Base-by-base conservation (phyloP, 53 echinoderm and acorn worm species). In the Holothuria scabra region DNA sequence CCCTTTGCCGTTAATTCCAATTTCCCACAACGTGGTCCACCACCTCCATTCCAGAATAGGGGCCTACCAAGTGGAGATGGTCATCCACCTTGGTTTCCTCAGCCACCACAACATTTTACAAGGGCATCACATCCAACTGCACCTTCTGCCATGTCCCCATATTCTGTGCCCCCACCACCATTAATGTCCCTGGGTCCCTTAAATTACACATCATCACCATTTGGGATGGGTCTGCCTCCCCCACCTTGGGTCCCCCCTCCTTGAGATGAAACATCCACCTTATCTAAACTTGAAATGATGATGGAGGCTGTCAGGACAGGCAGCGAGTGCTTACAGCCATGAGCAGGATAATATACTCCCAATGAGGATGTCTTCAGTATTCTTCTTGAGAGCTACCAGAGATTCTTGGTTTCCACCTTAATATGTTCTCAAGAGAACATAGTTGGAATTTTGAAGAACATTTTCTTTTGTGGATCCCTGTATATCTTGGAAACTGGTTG, bases 61-160 rank as follows among this genome's bases (percentile, higher is more conserved):
- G 16, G 44, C 23, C 10, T 37, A 22, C 22, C 12, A 13, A 31
- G 46, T 71, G 38, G 21, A 71, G 44, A 13, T 20, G 44, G 22
- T 13, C 71, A 46, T 20, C 23, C 41, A 19, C 41, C 19, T 44
- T 23, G 41, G 46, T 20, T 46, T 25, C 10, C 24, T 18, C 52
- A 52, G 18, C 52, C 52, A 52, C 52, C 23, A 41, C 33, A 31
- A 31, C 21, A 35, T 31, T 67, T 67, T 67, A 20, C 19, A 71
- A 28, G 38, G 24, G 44, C 4, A 13, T 23, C 38, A 12, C 12
- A 19, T 13, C 71, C 41, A 0, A 2, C 71, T 71, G 21, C 24
- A 12, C 72, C 72, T 72, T 49, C 49, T 44, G 46, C 72, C 0
- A 48, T 72, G 41, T 72, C 72, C n/a, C 72, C 72, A 11, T 72